Conservation (phyloP, 2,888 invertebrate genomes). For the Cloeon dipterum region DNA sequence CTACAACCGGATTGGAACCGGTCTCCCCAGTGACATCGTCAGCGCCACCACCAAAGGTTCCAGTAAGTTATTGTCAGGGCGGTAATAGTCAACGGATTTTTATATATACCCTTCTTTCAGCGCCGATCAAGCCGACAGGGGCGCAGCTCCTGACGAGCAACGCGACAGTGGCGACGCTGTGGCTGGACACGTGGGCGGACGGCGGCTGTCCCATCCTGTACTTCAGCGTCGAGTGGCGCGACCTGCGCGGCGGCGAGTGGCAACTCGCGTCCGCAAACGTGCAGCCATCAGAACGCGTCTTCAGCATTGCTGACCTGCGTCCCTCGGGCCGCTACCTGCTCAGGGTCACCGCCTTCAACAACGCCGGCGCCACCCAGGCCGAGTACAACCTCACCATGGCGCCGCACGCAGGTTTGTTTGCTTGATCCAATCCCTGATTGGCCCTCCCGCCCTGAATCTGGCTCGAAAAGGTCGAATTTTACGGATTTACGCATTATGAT, state of each 20-base stretch:
- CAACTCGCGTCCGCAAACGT: constrained; percentile 60
- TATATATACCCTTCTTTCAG: constrained; percentile 21
- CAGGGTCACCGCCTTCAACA: constrained; percentile 60
- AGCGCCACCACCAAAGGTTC: constrained; percentile 65
- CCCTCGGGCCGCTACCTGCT: constrained; percentile 54
- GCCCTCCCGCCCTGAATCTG: too few species aligned
- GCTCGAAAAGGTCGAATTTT: too few species aligned
- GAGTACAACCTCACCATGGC: constrained; percentile 70
- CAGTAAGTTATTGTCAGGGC: too few species aligned
- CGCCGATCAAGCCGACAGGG: constrained; percentile 55
- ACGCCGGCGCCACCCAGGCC: constrained; percentile 63
- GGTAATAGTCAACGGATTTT: not conserved
- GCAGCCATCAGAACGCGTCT: constrained; percentile 56
- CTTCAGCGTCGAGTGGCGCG: constrained; percentile 59
- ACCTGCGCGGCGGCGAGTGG: constrained; percentile 25
- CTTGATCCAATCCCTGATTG: too few species aligned
- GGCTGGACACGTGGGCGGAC: constrained; percentile 73
- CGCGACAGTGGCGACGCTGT: constrained; percentile 64
- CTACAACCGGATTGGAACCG: constrained; percentile 76
- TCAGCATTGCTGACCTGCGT: constrained; percentile 51
- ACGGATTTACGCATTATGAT: too few species aligned
- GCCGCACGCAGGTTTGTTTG: constrained; percentile 41
- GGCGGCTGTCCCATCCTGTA: constrained; percentile 72
- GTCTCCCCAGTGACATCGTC: constrained; percentile 69
- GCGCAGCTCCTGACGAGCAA: constrained; percentile 65